Evolutionary conservation across 2,113 vertebrate genomes (phyloP).

Genomic region (Gymnorhina tibicen): DNA sequence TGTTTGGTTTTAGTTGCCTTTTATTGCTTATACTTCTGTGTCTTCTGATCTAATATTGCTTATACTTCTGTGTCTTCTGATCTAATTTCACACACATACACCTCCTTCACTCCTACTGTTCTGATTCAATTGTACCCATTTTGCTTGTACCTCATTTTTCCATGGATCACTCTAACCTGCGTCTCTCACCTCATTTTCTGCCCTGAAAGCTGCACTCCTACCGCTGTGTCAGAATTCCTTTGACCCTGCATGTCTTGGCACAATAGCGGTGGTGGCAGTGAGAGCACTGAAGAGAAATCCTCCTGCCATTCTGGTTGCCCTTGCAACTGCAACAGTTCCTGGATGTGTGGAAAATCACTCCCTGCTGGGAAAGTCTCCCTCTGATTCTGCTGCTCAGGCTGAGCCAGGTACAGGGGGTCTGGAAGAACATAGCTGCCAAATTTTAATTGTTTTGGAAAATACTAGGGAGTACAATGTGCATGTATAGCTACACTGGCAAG

Average conservation of each 20-base stretch:
- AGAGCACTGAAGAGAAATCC: background rate
- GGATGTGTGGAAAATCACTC: background rate
- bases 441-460: background rate
- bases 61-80: background rate
- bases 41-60: background rate
- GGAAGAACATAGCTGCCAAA: background rate
- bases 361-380: background rate
- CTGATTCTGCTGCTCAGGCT: background rate
- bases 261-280: background rate
- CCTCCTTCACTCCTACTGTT: background rate
- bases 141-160: background rate
- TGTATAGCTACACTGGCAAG: too few relatives aligned
- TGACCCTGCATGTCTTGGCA: background rate
- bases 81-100: background rate
- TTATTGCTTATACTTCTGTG: background rate
- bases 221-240: background rate
- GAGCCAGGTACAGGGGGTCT: background rate
- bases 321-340: background rate
- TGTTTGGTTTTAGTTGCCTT: background rate
- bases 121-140: background rate
- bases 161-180: background rate
- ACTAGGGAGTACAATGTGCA: background rate
- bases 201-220: background rate
- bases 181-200: background rate
- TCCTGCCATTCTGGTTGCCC: background rate